Evolutionary conservation across 2,113 vertebrate species (phyloP), one percentile per base, ranked within the genome.

Genomic region (Polyodon spathula): DNA sequence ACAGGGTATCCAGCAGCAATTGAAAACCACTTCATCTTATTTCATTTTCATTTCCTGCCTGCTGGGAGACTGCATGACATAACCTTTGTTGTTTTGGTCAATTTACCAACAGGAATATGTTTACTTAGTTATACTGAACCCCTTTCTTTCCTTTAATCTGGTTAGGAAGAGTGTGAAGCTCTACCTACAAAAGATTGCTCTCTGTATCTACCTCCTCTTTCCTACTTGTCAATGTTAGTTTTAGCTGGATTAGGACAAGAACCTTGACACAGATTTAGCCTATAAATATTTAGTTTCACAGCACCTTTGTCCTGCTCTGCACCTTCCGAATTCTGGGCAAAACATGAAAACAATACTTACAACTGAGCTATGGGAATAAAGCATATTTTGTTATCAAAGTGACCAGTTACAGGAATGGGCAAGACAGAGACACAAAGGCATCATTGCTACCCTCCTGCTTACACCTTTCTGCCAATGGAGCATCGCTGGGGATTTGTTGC

Each of bases 221-320:
- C 9, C 15, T 50, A n/a, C 48, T 50, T 50, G 15, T 50, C 48
- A n/a, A 11, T 10, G 10, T n/a, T n/a, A n/a, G 48, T 6, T 50
- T 50, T 10, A n/a, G 48, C 12, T 12, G 48, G 48, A 50, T 50
- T 6, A 50, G 12, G 48, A 2, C 27, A 12, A 8, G 10, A 50
- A 50, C 48, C 12, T n/a, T 50, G 48, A 50, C 48, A 50, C 8
- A 14, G 48, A 6, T 50, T 50, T 50, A n/a, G 48, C 6, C 48
- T 50, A 50, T 50, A 50, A 6, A 50, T 50, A 50, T 50, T 50
- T 50, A 50, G 48, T 50, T 11, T 50, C 48, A 50, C 48, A 50
- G 12, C 5, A n/a, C 12, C 48, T 50, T 50, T 50, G 48, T 50
- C 48, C 48, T 50, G 48, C 48, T 50, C 8, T 50, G 5, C 14